Conservation (phyloP, 2,888 invertebrate genomes). For the Stenoptilia bipunctidactyla region DNA sequence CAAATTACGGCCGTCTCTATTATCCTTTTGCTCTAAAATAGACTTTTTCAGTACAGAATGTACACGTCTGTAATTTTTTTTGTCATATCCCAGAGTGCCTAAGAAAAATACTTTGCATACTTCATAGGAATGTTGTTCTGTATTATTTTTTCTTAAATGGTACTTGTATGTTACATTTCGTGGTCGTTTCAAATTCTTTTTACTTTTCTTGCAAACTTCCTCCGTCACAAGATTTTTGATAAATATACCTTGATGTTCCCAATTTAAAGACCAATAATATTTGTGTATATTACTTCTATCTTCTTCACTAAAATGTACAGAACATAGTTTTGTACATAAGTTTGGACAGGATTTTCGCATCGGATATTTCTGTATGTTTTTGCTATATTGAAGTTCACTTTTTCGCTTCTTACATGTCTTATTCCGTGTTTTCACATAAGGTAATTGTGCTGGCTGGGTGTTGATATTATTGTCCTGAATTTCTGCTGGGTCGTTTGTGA, state of each 20-base stretch:
- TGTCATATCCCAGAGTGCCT: conserved; percentile 9
- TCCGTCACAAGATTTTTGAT: too few relatives aligned
- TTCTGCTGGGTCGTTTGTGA: conserved; percentile 7
- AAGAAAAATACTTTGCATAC: conserved; percentile 11
- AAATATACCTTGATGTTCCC: conserved; percentile 9
- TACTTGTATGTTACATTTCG: conserved; percentile 8
- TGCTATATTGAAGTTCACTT: conserved; percentile 3
- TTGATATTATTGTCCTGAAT: conserved; percentile 4
- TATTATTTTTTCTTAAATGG: conserved; percentile 1
- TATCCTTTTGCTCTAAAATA: conserved; percentile 10
- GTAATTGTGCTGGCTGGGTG: conserved; percentile 2
- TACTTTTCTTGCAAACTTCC: too few relatives aligned
- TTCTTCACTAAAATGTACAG: conserved; percentile 8
- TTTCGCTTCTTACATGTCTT: conserved; percentile 4
- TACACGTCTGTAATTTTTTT: conserved; percentile 8
- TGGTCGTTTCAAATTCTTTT: conserved; percentile 8
- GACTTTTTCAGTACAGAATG: conserved; percentile 9
- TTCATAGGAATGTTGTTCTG: conserved; percentile 8
- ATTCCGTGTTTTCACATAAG: conserved; percentile 5
- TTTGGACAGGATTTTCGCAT: conserved; percentile 7
- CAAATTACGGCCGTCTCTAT: conserved; percentile 11
- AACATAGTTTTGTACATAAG: neutral
- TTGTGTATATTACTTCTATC: conserved; percentile 3
- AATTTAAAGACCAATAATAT: conserved; percentile 9
- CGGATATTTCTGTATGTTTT: conserved; percentile 8